Percentiles rank a stretch among this genome's conserved stretches.
Evolutionary conservation across 2,113 vertebrate species (phyloP).

Genomic region (Orycteropus afer): DNA sequence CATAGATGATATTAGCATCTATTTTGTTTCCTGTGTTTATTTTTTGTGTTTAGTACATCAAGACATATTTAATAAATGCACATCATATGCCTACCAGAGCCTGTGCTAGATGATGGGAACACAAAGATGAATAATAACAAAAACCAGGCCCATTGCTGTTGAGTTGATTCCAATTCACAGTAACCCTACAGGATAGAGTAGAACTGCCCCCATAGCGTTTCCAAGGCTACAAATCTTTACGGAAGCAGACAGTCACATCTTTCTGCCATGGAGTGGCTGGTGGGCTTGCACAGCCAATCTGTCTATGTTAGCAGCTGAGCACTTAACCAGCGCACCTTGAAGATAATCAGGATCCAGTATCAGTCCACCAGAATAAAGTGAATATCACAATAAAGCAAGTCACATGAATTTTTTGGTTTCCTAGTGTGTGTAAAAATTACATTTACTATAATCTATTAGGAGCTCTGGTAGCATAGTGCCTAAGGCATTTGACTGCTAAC

Average conservation of each 20-base stretch:
- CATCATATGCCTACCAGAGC: not conserved
- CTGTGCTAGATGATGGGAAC: not conserved
- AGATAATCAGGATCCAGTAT: too few species aligned
- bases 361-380: too few species aligned
- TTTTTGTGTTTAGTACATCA: slow-evolving; percentile 35
- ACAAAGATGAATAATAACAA: not conserved
- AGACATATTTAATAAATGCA: slow-evolving; percentile 17
- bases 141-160: not conserved
- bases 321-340: not conserved
- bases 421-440: too few species aligned
- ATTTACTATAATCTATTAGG: too few species aligned
- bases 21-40: slow-evolving; percentile 46
- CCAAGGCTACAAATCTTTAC: not conserved
- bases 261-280: not conserved
- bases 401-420: too few species aligned
- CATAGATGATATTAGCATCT: slow-evolving; percentile 36
- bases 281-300: not conserved
- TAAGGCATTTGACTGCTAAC: too few species aligned
- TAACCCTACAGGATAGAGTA: not conserved
- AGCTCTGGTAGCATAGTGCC: too few species aligned
- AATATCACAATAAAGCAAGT: too few species aligned
- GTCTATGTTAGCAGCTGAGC: not conserved
- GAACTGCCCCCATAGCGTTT: not conserved
- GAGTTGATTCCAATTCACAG: not conserved
- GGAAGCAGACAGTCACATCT: not conserved